Evolutionary conservation across 2,797 vertebrate species (phyloP).

Genomic region (Thaleichthys pacificus): DNA sequence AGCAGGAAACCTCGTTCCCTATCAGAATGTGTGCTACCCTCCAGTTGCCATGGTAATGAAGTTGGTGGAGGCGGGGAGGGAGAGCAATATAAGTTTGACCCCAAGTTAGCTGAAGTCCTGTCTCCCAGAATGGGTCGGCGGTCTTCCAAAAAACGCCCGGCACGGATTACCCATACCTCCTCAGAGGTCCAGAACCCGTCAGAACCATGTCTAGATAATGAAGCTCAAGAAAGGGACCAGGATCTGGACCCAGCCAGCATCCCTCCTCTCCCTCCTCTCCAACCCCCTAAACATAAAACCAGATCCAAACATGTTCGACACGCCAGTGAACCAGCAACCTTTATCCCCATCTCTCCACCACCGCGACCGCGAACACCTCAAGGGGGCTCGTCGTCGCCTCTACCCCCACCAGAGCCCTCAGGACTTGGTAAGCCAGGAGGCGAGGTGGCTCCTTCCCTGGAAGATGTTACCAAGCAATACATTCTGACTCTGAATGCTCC

Average conservation of each 20-base stretch:
- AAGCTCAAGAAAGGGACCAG: slow-evolving; percentile 30
- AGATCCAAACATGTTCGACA: slow-evolving; percentile 86
- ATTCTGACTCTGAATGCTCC: slow-evolving; percentile 76
- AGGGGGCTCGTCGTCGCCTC: slow-evolving; percentile 39
- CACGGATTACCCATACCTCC: slow-evolving; percentile 76
- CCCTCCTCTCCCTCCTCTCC: slow-evolving; percentile 42
- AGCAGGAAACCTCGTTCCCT: slow-evolving; percentile 67
- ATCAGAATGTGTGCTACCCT: slow-evolving; percentile 69
- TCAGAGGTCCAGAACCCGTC: slow-evolving; percentile 63
- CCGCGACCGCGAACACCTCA: slow-evolving; percentile 67
- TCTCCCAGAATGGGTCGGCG: slow-evolving; percentile 81
- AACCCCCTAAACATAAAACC: slow-evolving; percentile 52
- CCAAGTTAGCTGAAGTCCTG: slow-evolving; percentile 79
- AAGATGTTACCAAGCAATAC: slow-evolving; percentile 88
- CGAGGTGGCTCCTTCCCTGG: slow-evolving; percentile 79
- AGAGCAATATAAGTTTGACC: slow-evolving; percentile 78
- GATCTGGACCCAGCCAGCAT: slow-evolving; percentile 22
- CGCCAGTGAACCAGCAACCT: slow-evolving; percentile 85
- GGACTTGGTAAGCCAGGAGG: slow-evolving; percentile 57
- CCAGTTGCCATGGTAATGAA: slow-evolving; percentile 53
- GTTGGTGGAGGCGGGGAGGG: slow-evolving; percentile 47
- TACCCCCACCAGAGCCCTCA: slow-evolving; percentile 48
- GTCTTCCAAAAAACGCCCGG: slow-evolving; percentile 84
- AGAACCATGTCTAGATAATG: slow-evolving; percentile 50
- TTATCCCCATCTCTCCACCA: slow-evolving; percentile 81